phyloP scores from a whole-genome alignment of 2,888 invertebrate species.

The Megaustenia siamemsis region DNA sequence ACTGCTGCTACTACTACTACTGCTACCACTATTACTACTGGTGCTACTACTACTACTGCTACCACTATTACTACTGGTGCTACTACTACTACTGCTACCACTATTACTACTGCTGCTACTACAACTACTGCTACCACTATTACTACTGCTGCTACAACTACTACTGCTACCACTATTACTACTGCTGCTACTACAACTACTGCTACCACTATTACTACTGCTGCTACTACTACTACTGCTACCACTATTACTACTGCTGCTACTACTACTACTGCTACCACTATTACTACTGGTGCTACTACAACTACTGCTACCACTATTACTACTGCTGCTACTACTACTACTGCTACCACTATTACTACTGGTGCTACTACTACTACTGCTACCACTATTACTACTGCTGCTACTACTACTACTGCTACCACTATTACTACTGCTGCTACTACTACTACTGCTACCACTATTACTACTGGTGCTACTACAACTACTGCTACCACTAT shows the following conservation, averaged over 20 bases:
- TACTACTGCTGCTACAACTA: too few species aligned
- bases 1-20: conserved; percentile 7
- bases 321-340: not conserved
- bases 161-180: too few species aligned
- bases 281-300: not conserved
- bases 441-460: conserved; percentile 9
- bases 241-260: conserved; percentile 3
- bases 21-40: conserved; percentile 16
- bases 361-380: conserved; percentile 36
- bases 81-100: conserved; percentile 2
- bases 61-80: not conserved
- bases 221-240: conserved; percentile 6
- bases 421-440: conserved; percentile 12
- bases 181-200: too few species aligned
- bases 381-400: conserved; percentile 35
- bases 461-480: conserved; percentile 29
- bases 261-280: not conserved
- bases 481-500: conserved; percentile 35
- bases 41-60: not conserved
- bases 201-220: conserved; percentile 16
- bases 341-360: conserved; percentile 26
- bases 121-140: too few species aligned
- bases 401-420: conserved; percentile 36
- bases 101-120: conserved; percentile 1
- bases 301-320: not conserved